Evolutionary conservation across 2,113 vertebrate genomes (phyloP), one percentile per base, ranked within the genome.

Genomic region (Apistogramma diplotaenia): DNA sequence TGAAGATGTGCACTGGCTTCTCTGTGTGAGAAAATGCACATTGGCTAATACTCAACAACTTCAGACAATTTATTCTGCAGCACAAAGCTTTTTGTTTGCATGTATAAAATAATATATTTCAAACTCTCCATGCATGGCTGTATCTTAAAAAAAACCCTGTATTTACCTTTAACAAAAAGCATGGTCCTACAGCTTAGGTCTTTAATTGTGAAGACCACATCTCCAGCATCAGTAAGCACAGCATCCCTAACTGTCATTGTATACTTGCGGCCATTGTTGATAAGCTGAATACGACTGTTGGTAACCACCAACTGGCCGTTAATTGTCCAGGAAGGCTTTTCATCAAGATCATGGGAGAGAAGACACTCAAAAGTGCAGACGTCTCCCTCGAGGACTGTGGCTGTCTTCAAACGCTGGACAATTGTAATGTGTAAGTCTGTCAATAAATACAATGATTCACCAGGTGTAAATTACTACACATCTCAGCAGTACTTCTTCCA

Each of bases 381-480:
- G 85, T 98, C 97, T 0, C 97, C 97, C 81, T 98, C 97, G 4
- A 95, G 91, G 27, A 97, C 93, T 43, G 97, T 94, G 0, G 84
- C 83, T 1, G 95, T 97, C 91, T 97, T 97, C 58, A 99, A 87
- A 0, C 97, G 92, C 73, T 98, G 99, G 21, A 96, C 95, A 85
- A 99, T 97, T 51, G 96, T 96, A 8, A 99, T 93, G 18, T 95
- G 95, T 72, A 99, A 90, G 18, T 98, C 98, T 99, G 91, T 1
- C 67, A 43, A 86, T 19, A 74, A 18, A 76, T 8, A 4, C 2
- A 43, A 31, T 16, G 18, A 76, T 16, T 46, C 56, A 81, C 5
- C 3, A 74, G 29, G 19, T 13, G 11, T 19, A 27, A 29, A 19
- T 12, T 6, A 43, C 37, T 53, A 29, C 5, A 27, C 54, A 19